Percentiles rank a stretch among this genome's conserved stretches.
phyloP scores from a whole-genome alignment of 2,113 vertebrate genomes.

The Psittacula cyanocephala region DNA sequence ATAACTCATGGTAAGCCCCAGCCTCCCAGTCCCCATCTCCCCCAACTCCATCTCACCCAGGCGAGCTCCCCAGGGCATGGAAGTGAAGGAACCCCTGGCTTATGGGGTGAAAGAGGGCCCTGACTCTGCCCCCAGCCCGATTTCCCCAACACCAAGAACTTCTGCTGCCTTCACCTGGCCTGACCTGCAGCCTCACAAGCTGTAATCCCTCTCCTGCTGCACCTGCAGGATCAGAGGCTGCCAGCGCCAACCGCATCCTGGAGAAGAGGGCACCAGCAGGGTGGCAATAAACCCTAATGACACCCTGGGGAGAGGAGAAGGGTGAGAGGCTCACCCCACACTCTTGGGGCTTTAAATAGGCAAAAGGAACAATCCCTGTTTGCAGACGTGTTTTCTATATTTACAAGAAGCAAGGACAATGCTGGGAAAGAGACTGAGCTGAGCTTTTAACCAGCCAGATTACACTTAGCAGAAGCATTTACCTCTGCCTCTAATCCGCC shows the following conservation, averaged over 20 bases:
- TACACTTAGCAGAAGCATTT: constrained; percentile 59
- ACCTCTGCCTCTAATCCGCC: constrained; percentile 56
- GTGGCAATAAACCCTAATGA: neutral
- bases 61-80: neutral
- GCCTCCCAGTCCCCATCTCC: neutral
- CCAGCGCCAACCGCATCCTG: neutral
- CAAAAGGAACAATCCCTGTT: neutral
- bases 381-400: constrained; percentile 8
- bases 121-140: neutral
- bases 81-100: neutral
- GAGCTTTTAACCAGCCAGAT: constrained; percentile 59
- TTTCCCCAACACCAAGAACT: neutral
- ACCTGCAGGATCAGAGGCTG: constrained; percentile 16
- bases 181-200: neutral
- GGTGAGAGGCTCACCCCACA: neutral
- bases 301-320: neutral
- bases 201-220: constrained; percentile 52
- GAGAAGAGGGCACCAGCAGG: neutral
- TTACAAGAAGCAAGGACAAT: constrained; percentile 51
- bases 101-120: neutral
- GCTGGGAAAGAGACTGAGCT: constrained; percentile 47
- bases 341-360: neutral
- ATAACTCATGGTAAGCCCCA: neutral
- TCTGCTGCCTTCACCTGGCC: constrained; percentile 23
- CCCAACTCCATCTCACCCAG: neutral